phyloP scores from a whole-genome alignment of 1,140 invertebrate species.

The Eriosoma lanigerum region DNA sequence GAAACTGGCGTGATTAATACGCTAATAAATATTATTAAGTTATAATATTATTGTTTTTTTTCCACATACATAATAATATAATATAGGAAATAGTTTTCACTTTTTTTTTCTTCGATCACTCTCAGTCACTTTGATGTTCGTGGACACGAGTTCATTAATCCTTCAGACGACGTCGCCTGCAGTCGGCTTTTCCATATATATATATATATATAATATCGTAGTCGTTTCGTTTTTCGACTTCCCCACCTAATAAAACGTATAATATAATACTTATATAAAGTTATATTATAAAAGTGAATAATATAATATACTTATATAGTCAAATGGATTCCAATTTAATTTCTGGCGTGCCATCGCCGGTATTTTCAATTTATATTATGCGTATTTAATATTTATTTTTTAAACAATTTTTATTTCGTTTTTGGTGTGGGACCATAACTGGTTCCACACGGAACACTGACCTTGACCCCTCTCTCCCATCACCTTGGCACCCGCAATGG shows the following conservation, averaged over 20 bases:
- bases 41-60: no score
- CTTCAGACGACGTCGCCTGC: neutral
- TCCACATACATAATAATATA: neutral
- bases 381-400: neutral
- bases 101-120: constrained; percentile 7
- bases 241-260: no score
- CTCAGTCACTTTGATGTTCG: neutral
- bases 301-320: constrained; percentile 14
- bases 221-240: constrained; percentile 2
- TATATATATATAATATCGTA: no score
- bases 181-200: neutral
- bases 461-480: constrained; percentile 38
- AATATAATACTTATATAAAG: no score
- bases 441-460: constrained; percentile 41
- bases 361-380: neutral
- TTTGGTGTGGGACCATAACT: constrained; percentile 25
- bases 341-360: neutral
- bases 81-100: neutral
- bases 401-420: neutral
- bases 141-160: constrained; percentile 12
- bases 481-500: constrained; percentile 19
- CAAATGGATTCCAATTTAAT: constrained; percentile 27
- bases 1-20: neutral
- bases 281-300: neutral
- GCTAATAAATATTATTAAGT: no score